Evolutionary conservation across 2,888 invertebrate genomes (phyloP), one percentile per base, ranked within the genome.

Genomic region (Notocelia uddmanniana): DNA sequence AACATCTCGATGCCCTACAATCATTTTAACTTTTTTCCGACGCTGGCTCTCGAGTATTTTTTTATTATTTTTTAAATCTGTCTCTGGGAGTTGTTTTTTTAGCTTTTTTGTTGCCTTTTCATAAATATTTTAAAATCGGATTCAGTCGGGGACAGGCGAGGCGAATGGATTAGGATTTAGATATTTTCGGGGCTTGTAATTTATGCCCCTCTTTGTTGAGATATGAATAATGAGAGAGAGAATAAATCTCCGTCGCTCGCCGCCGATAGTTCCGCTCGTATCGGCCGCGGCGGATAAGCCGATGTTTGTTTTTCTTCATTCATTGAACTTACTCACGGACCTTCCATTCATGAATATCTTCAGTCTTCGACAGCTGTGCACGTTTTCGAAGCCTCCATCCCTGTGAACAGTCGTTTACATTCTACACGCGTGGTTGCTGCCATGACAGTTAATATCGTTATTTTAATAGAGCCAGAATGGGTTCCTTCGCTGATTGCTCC

Each of bases 81-180:
- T 92, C 89, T 87, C 86, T 89, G 88, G 88, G 86, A 86, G 82
- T 81, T 81, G 80, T 80, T 80, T 84, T 83, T 86, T 83, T 83
- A 79, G 75, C 76, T 78, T 84, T 88, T 86, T 89, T 89, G 88
- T 86, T 86, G 87, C 86, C 91, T 91, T 91, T 91, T 92, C 92
- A 92, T 92, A 92, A 92, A 92, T 93, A 93, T 93, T 93, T 92
- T 91, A 91, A 90, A 93, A 93, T 92, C 92, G 90, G 91, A 91
- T 91, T 90, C 92, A 88, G 83, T 76, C 89, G 91, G 92, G 87
- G 93, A 92, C 92, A 90, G 82, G 85, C 93, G 91, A 84, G 85
- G 83, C 92, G 90, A 92, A 93, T 92, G 92, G 92, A 92, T 93
- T 92, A 92, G 91, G 90, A 90, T 89, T 92, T 92, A 91, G 92